A percentile compares a stretch with the other conserved stretches of the same genome.
Evolutionary conservation across 2,797 vertebrate genomes (phyloP).

Genomic region (Gambusia yucatana): DNA sequence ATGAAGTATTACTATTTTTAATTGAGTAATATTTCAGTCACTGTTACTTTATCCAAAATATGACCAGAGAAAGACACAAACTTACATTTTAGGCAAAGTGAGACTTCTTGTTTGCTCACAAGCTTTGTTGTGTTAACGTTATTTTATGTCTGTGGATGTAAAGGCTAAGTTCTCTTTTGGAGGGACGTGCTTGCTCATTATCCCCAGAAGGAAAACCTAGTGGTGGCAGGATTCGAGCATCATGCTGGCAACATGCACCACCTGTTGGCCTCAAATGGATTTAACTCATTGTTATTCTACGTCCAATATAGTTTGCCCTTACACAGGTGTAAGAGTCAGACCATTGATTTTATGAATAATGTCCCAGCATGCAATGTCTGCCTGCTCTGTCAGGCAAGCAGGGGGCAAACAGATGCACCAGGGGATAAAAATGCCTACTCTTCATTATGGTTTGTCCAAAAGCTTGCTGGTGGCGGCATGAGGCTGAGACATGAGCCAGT

Average conservation of each 20-base stretch:
- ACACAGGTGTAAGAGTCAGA: conserved; percentile 66
- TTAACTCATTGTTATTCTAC: conserved; percentile 28
- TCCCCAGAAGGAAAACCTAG: conserved; percentile 20
- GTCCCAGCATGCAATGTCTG: conserved; percentile 70
- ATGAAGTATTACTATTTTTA: background rate
- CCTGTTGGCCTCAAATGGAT: conserved; percentile 65
- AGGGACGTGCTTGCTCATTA: conserved; percentile 39
- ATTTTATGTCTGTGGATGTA: background rate
- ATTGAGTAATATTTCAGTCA: background rate
- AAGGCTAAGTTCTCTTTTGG: background rate
- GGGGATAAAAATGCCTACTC: conserved; percentile 73
- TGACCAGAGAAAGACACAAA: background rate
- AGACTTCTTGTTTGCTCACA: background rate
- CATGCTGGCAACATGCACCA: conserved; percentile 33
- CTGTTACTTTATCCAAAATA: background rate
- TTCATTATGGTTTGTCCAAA: conserved; percentile 75
- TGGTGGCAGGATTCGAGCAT: conserved; percentile 3
- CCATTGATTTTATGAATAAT: conserved; percentile 77
- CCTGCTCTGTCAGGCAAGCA: conserved; percentile 62
- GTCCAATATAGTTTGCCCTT: conserved; percentile 30
- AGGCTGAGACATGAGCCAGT: conserved; percentile 66
- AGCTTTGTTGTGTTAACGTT: background rate
- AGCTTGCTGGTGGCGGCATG: conserved; percentile 65
- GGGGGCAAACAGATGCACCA: conserved; percentile 70
- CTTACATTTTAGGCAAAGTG: background rate